phyloP scores from a whole-genome alignment of 2,113 vertebrate species.

The Brienomyrus longianalis region DNA sequence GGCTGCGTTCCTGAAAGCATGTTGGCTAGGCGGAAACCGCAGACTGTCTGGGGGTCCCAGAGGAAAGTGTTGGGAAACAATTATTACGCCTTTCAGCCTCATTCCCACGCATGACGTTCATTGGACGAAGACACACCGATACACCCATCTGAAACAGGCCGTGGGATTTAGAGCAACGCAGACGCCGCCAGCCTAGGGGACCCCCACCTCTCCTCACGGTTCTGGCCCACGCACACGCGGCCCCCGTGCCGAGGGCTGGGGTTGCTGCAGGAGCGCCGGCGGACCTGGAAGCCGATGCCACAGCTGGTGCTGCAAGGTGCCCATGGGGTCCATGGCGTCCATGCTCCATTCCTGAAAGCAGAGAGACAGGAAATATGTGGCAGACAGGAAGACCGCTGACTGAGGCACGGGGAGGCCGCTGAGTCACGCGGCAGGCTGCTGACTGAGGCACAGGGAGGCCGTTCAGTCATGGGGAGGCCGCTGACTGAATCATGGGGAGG shows the following conservation, averaged over 20 bases:
- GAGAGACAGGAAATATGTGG: neutral
- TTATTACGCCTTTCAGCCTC: neutral
- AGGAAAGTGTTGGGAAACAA: neutral
- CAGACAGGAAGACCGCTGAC: neutral
- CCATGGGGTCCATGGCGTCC: slow-evolving; percentile 95
- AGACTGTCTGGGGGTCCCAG: neutral
- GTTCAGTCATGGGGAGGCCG: no score
- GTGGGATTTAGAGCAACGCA: neutral
- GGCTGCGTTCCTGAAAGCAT: neutral
- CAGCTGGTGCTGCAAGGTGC: slow-evolving; percentile 89
- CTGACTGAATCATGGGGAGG: no score
- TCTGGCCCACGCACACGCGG: slow-evolving; percentile 87
- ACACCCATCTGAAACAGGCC: neutral
- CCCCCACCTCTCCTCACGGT: slow-evolving; percentile 81
- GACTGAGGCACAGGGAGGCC: no score
- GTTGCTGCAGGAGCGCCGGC: slow-evolving; percentile 90
- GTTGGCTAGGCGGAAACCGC: neutral
- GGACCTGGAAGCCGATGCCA: slow-evolving; percentile 90
- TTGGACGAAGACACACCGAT: neutral
- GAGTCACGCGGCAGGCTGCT: no score
- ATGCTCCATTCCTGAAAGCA: slow-evolving; percentile 80
- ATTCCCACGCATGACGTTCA: neutral
- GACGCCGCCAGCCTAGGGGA: neutral
- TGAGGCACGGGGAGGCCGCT: neutral
- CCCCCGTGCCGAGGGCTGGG: slow-evolving; percentile 86